Conservation (phyloP, 2,888 invertebrate genomes). For the Rotaria magnacalcarata region DNA sequence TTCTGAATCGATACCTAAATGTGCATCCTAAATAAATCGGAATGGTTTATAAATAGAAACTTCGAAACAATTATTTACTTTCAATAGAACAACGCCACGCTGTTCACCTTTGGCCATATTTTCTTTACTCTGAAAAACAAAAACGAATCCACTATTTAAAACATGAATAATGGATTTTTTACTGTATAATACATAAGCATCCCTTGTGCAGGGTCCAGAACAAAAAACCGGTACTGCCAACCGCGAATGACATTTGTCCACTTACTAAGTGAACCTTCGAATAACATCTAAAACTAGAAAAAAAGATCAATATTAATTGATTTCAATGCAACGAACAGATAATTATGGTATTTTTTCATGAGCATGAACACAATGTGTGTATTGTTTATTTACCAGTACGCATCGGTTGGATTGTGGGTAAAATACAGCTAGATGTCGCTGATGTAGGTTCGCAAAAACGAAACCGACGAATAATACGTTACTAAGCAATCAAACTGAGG, state of each 20-base stretch:
- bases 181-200: conserved; percentile 87
- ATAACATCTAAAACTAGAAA: neutral
- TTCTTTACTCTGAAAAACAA: conserved; percentile 70
- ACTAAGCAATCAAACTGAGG: neutral
- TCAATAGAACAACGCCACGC: conserved; percentile 77
- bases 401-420: neutral
- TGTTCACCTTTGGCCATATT: conserved; percentile 95
- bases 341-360: neutral
- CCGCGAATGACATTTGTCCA: conserved; percentile 95
- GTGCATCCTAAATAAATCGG: conserved; percentile 67
- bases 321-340: neutral
- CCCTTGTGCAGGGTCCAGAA: conserved; percentile 90
- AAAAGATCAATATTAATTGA: no score
- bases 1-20: conserved; percentile 97
- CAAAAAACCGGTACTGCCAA: conserved; percentile 99
- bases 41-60: no score
- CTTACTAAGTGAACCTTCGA: conserved; percentile 77
- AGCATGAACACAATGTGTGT: neutral
- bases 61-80: neutral
- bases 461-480: neutral
- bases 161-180: neutral
- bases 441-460: no score
- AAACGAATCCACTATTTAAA: neutral
- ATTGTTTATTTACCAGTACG: neutral
- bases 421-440: neutral